Conservation (phyloP, 2,888 invertebrate genomes). For the Sympetrum striolatum region DNA sequence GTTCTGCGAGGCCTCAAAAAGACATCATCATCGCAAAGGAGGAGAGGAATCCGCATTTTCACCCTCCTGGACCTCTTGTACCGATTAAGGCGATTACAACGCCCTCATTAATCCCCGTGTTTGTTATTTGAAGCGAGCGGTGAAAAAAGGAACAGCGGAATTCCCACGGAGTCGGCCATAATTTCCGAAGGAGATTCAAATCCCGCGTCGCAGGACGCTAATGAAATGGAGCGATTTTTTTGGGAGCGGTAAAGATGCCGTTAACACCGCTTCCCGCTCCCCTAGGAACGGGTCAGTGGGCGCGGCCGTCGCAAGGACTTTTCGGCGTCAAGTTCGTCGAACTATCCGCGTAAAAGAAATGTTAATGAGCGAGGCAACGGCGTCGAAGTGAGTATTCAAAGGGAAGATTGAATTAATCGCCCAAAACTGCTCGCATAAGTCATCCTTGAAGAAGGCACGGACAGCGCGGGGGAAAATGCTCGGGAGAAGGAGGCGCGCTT, state of each 20-base stretch:
- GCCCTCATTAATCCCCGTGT: background rate
- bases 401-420: conserved; percentile 30
- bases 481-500: too few species aligned
- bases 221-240: background rate
- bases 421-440: conserved; percentile 10
- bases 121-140: background rate
- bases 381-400: background rate
- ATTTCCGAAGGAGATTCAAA: background rate
- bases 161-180: background rate
- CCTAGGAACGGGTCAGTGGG: background rate
- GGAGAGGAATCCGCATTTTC: too few species aligned
- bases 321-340: conserved; percentile 30
- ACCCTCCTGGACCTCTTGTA: background rate
- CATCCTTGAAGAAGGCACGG: background rate
- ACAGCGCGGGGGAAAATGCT: background rate
- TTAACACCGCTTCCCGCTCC: background rate
- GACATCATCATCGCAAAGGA: background rate
- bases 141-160: background rate
- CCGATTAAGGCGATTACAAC: background rate
- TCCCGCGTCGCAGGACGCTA: background rate
- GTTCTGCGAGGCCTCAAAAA: background rate
- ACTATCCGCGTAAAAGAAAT: conserved; percentile 5
- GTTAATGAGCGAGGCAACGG: conserved; percentile 34
- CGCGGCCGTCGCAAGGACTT: background rate
- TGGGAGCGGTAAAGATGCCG: background rate